A percentile compares a stretch with the other conserved stretches of the same genome.
Evolutionary conservation across 2,113 vertebrate species (phyloP).

Genomic region (Melospiza georgiana): DNA sequence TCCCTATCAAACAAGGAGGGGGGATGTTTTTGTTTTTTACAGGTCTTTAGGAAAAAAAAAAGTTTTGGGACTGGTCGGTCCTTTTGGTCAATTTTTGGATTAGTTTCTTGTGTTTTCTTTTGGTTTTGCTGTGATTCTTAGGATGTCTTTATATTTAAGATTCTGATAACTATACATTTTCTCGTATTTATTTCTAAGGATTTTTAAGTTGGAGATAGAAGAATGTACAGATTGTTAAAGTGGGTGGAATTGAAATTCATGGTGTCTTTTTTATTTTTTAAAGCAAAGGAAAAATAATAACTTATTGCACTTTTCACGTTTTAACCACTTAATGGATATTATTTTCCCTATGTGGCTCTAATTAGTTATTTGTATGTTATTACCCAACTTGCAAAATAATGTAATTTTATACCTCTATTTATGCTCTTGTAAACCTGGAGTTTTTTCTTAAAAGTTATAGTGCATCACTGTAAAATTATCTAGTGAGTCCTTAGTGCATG

Average conservation of each 20-base stretch:
- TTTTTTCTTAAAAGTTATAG: slow-evolving; percentile 20
- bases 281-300: background rate
- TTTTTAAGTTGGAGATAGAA: background rate
- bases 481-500: slow-evolving; percentile 38
- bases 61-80: background rate
- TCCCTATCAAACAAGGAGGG: background rate
- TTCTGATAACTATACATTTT: background rate
- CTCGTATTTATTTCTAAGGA: background rate
- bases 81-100: background rate
- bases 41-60: background rate
- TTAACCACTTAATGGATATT: slow-evolving; percentile 8
- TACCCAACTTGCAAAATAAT: slow-evolving; percentile 34
- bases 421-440: slow-evolving; percentile 28
- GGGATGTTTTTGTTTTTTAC: background rate
- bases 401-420: slow-evolving; percentile 52
- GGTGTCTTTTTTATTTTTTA: background rate
- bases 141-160: background rate
- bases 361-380: slow-evolving; percentile 13
- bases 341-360: background rate
- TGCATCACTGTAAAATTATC: slow-evolving; percentile 32
- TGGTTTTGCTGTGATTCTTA: background rate
- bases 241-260: background rate
- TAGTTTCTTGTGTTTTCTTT: background rate
- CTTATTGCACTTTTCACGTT: slow-evolving; percentile 2
- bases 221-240: background rate